Base-by-base conservation (phyloP, 92 coral and sea anemone species). In the Zoanthus sansibaricus region DNA sequence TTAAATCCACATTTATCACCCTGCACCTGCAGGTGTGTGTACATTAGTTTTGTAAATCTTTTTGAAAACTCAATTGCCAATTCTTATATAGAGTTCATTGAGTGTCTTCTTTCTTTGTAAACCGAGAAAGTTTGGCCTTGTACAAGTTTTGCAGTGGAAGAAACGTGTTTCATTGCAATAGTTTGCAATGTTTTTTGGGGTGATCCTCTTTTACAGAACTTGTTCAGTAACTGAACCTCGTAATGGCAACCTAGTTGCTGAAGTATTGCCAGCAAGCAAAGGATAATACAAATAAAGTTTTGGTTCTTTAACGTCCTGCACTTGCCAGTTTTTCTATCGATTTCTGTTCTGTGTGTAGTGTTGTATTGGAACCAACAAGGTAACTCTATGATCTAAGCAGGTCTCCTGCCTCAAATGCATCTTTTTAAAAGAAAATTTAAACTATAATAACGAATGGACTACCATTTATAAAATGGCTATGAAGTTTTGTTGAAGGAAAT, bases 131-230 rank as follows among this genome's bases (percentile, higher is more conserved):
- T 69, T 69, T 69, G 73, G 73, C 73, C 67, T 86, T 71, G 25
- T 16, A 86, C 77, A 56, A 76, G 83, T 21, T 76, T 83, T 45
- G 62, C 9, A 17, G 89, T 86, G 33, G 33, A n/a, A 75, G 89
- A 76, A 44, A 86, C 66, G 12, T 54, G 61, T 76, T 86, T 75
- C 89, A 86, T 86, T 14, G 89, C 75, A 47, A 86, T 86, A 9
- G 89, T 59, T 86, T 71, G 89, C 54, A 82, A 79, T 30, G 61
- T 59, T 71, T 74, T 44, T 75, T 55, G 37, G 89, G 89, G 89
- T 76, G 83, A 20, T 55, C 61, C 17, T 73, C 79, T 55, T 66
- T 71, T 16, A 45, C 45, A 5, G 72, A 42, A 75, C 72, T 49
- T 76, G 70, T 18, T 54, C 69, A 18, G 25, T 17, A 17, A 86